Evolutionary conservation across 1,140 invertebrate species (phyloP).

Genomic region (Drosophila ambigua): DNA sequence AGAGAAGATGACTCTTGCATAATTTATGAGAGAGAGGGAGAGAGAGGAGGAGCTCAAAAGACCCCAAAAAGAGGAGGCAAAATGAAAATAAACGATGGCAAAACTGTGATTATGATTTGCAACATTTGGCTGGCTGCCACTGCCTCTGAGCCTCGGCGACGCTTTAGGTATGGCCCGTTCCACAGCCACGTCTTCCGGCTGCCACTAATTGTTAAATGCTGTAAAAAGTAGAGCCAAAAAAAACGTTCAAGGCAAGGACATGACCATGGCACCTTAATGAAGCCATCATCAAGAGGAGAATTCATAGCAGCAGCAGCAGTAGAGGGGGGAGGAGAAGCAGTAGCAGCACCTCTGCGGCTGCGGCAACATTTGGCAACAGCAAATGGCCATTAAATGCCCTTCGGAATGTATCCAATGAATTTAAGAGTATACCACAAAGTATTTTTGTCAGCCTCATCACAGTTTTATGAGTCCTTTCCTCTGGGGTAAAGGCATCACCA

Average conservation of each 20-base stretch:
- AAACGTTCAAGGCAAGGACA: conserved; percentile 6
- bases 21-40: conserved; percentile 53
- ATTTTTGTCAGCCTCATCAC: conserved; percentile 46
- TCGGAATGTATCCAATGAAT: conserved; percentile 68
- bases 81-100: conserved; percentile 44
- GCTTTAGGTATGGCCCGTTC: not conserved
- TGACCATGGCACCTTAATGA: conserved; percentile 41
- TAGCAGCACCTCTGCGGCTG: not conserved
- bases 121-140: conserved; percentile 12
- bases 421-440: conserved; percentile 44
- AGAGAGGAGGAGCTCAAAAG: conserved; percentile 6
- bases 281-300: conserved; percentile 3
- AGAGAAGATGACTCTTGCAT: conserved; percentile 49
- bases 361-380: conserved; percentile 50
- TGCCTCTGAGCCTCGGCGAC: not conserved
- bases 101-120: conserved; percentile 48
- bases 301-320: too few relatives aligned
- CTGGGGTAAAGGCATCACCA: too few relatives aligned
- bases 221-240: conserved; percentile 19
- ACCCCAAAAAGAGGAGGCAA: conserved; percentile 2
- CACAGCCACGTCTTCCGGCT: conserved; percentile 12
- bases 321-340: not conserved
- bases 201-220: conserved; percentile 67
- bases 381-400: conserved; percentile 52
- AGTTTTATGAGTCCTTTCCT: conserved; percentile 30